Percentiles rank a stretch among this genome's conserved stretches.
Evolutionary conservation across 1,140 invertebrate genomes (phyloP).

Genomic region (Brachionus angularis): DNA sequence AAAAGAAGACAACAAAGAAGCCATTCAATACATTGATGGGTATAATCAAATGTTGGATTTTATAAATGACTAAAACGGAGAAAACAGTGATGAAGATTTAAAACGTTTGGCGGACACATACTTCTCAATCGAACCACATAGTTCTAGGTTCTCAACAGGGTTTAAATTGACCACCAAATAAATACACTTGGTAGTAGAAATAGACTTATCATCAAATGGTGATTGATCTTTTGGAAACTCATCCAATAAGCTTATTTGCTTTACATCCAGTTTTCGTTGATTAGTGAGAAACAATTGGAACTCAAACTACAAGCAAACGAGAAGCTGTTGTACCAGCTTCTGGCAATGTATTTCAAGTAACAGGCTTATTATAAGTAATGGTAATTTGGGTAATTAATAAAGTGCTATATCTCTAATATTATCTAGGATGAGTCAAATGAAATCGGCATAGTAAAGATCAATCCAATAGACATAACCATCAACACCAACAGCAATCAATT

Average conservation of each 20-base stretch:
- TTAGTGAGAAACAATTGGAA: slow-evolving; percentile 51
- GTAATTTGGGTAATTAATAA: slow-evolving; percentile 48
- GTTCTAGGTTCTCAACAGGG: not conserved
- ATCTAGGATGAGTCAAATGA: slow-evolving; percentile 49
- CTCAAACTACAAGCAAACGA: not conserved
- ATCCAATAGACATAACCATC: slow-evolving; percentile 43
- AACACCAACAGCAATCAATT: slow-evolving; percentile 5
- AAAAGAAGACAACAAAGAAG: slow-evolving; percentile 42
- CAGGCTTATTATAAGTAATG: slow-evolving; percentile 48
- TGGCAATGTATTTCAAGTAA: slow-evolving; percentile 40
- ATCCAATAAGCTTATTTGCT: slow-evolving; percentile 57
- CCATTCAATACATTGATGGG: slow-evolving; percentile 16
- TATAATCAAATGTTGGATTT: slow-evolving; percentile 42
- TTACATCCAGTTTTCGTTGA: slow-evolving; percentile 59
- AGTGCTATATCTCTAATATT: slow-evolving; percentile 54
- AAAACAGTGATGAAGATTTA: slow-evolving; percentile 49
- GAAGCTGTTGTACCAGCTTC: not conserved
- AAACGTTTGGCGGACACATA: slow-evolving; percentile 23
- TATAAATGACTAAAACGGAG: slow-evolving; percentile 53
- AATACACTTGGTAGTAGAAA: slow-evolving; percentile 6
- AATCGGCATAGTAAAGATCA: slow-evolving; percentile 56
- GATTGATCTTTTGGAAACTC: slow-evolving; percentile 56
- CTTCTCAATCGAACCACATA: slow-evolving; percentile 12
- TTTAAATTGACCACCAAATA: not conserved
- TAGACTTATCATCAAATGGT: slow-evolving; percentile 48